A percentile compares a stretch with the other conserved stretches of the same genome.
Evolutionary conservation across 2,888 invertebrate species (phyloP).

Genomic region (Halictus ligatus): DNA sequence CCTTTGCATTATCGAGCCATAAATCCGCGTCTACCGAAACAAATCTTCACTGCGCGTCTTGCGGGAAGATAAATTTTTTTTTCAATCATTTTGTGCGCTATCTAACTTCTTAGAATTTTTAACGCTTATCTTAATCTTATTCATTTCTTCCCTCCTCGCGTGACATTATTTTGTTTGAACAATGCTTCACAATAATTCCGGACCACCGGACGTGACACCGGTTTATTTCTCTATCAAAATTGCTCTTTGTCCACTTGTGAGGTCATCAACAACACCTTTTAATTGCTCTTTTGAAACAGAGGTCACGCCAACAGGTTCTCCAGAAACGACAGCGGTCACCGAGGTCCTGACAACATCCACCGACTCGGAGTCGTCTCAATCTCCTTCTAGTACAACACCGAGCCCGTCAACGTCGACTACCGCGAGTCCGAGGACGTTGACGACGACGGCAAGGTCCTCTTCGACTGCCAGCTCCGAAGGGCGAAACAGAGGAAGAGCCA

Average conservation of each 20-base stretch:
- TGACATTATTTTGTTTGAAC: too few relatives aligned
- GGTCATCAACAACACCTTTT: neutral
- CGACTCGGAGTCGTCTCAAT: conserved; percentile 20
- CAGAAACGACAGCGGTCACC: conserved; percentile 40
- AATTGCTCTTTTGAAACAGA: conserved; percentile 24
- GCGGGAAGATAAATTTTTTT: too few relatives aligned
- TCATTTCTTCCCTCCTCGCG: too few relatives aligned
- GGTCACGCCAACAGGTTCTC: conserved; percentile 25
- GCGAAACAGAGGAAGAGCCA: conserved; percentile 53
- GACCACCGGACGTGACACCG: too few relatives aligned
- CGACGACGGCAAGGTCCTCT: conserved; percentile 17
- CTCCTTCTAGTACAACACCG: conserved; percentile 51
- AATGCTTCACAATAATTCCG: too few relatives aligned
- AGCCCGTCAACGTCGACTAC: neutral
- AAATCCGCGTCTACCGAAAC: too few relatives aligned
- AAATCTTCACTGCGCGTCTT: too few relatives aligned
- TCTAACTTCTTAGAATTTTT: too few relatives aligned
- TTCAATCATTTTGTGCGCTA: too few relatives aligned
- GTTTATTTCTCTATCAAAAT: too few relatives aligned
- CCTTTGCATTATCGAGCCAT: too few relatives aligned
- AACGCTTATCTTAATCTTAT: too few relatives aligned
- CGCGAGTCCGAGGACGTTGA: conserved; percentile 20
- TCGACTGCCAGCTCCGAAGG: conserved; percentile 32
- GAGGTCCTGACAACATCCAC: conserved; percentile 26
- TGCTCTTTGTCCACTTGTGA: neutral